Conservation (phyloP, 2,888 invertebrate species). For the Metopia argyrocephala region DNA sequence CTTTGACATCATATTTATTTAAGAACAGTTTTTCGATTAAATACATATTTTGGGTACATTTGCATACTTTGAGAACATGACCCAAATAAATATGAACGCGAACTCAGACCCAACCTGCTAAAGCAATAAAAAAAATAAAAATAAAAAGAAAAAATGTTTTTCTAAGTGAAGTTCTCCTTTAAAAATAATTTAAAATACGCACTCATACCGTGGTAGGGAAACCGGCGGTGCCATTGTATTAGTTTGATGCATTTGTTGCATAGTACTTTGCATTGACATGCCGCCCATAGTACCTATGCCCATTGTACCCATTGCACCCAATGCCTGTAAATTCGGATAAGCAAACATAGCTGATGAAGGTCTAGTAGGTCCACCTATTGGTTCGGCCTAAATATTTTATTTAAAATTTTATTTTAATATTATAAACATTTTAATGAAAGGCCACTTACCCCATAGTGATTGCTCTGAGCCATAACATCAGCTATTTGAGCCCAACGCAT, state of each 20-base stretch:
- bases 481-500: constrained; percentile 94
- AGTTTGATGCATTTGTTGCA: constrained; percentile 77
- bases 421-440: not conserved
- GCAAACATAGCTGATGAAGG: constrained; percentile 92
- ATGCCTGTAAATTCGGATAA: constrained; percentile 83
- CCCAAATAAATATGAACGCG: no score
- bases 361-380: constrained; percentile 84
- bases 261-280: constrained; percentile 79
- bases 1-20: no score
- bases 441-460: constrained; percentile 87
- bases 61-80: no score
- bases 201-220: constrained; percentile 84
- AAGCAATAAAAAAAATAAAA: no score
- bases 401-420: no score
- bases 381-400: constrained; percentile 84
- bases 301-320: constrained; percentile 75
- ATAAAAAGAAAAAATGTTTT: no score
- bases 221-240: constrained; percentile 83
- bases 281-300: constrained; percentile 76
- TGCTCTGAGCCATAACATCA: constrained; percentile 91
- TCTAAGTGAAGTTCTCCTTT: not conserved
- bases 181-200: constrained; percentile 30
- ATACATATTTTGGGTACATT: no score
- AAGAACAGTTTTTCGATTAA: no score
- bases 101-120: constrained; percentile 71